A percentile compares a stretch with the other conserved stretches of the same genome.
phyloP scores from a whole-genome alignment of 1,140 invertebrate genomes.

The Globodera rostochiensis region DNA sequence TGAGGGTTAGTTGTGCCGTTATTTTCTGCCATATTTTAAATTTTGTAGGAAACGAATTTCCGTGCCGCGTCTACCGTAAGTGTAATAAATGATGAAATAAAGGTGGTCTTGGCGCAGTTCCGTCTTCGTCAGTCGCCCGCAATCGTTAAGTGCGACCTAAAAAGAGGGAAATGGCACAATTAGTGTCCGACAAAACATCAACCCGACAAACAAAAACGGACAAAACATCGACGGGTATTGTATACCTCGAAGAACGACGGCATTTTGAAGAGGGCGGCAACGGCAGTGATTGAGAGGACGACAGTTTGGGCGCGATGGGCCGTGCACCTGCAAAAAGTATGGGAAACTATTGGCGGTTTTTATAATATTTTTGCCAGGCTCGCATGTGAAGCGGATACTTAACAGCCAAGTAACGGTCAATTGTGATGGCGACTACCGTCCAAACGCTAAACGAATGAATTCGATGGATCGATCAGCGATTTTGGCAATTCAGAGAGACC shows the following conservation, averaged over 20 bases:
- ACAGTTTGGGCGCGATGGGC: slow-evolving; percentile 37
- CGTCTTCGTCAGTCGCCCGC: slow-evolving; percentile 49
- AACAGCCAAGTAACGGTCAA: slow-evolving; percentile 60
- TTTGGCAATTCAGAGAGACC: background rate
- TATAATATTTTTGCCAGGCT: slow-evolving; percentile 24
- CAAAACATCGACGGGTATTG: background rate
- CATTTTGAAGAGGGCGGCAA: slow-evolving; percentile 51
- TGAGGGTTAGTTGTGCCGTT: too few species aligned
- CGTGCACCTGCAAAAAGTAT: slow-evolving; percentile 35
- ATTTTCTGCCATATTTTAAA: background rate
- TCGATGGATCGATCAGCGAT: too few species aligned
- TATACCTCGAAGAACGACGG: slow-evolving; percentile 60
- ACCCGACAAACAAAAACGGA: too few species aligned
- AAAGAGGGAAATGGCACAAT: too few species aligned
- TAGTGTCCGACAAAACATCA: too few species aligned
- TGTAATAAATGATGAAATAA: slow-evolving; percentile 61
- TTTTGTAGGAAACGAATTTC: background rate
- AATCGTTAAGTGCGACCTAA: slow-evolving; percentile 55
- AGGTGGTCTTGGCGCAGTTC: slow-evolving; percentile 50
- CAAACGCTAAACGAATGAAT: slow-evolving; percentile 43
- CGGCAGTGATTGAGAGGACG: slow-evolving; percentile 28
- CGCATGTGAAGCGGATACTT: slow-evolving; percentile 60
- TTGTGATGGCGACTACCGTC: slow-evolving; percentile 64
- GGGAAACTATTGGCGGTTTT: background rate
- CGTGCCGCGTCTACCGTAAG: slow-evolving; percentile 44